Evolutionary conservation across 2,113 vertebrate species (phyloP), one percentile per base, ranked within the genome.

Genomic region (Pagrus major): DNA sequence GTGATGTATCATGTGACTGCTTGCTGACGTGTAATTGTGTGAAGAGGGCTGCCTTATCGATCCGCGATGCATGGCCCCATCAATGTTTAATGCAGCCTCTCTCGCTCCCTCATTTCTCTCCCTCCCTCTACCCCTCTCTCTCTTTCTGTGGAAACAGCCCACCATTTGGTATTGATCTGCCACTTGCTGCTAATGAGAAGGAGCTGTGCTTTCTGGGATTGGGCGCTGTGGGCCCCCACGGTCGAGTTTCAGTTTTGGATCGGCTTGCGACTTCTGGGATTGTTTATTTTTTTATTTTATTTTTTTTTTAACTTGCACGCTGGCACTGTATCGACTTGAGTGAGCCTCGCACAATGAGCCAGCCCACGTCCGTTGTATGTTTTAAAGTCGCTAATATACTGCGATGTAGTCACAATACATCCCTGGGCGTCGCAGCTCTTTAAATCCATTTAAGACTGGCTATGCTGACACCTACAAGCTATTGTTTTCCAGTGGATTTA

Each of bases 1-100:
- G 78, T 70, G 80, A 93, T 90, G 85, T 68, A 92, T 92, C 73
- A 89, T 81, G 77, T 51, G 59, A 78, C 78, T 78, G 69, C 88
- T 81, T 81, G 88, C 88, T 90, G 93, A 94, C 89, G 83, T 93
- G 93, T 93, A 94, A 94, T 94, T 92, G 93, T 87, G 93, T 81
- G 86, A 91, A 93, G 88, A 91, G 89, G 80, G 86, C 88, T 85
- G 83, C 81, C 78, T 75, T 92, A 94, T 94, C 80, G 92, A 94
- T 93, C 90, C 27, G 56, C 63, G 83, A 88, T 55, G 64, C 88
- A 42, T 81, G 86, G 81, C 80, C 86, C 76, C 91, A 93, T 94
- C 93, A 94, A 94, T 94, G 88, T 92, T 94, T 93, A 93, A 94
- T 94, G 91, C 84, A 88, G 89, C 90, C 91, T 66, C 88, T 64